Base-by-base conservation (phyloP, 2,888 invertebrate genomes). In the Marronus borbonicus region DNA sequence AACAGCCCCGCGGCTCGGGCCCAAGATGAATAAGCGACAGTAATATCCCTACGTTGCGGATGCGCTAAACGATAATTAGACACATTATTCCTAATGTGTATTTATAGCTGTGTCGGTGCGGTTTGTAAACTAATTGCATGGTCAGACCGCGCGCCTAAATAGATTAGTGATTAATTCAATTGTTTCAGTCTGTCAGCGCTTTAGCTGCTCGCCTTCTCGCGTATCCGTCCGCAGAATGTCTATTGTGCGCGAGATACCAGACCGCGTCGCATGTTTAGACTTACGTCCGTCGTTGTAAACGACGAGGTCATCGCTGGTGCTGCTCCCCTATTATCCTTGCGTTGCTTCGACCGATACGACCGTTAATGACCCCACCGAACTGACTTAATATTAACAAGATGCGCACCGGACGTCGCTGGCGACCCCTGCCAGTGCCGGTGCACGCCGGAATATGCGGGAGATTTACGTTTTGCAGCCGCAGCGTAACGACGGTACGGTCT, bases 131-230 rank as follows among this genome's bases (percentile, higher is more conserved):
- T 81, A 83, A 81, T 83, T 83, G 81, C 80, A 77, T 50, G 83
- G 80, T 81, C 80, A 81, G 82, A 78, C 77, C 79, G 79, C 78
- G 80, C 78, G 80, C 77, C 76, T 82, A 82, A 83, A 82, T 81
- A 82, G 82, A 82, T 83, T 83, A 83, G 79, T 81, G 81, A 83
- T 83, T 82, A 81, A 83, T 82, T 83, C 81, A 81, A 83, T 83
- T 82, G 82, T 83, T 81, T 68, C 80, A 68, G 80, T 68, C 80
- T 81, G 80, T 81, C 80, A 80, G 80, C 81, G 66, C 69, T 68
- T 78, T 70, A 69, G 62, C 76, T 17, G 28, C 52, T 52, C 17
- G 52, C 17, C n/a, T 52, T 24, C 60, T 39, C 20, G 58, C 36
- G 39, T 58, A 72, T 65, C 60, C 44, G 66, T 66, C 69, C 65